Evolutionary conservation across 2,888 invertebrate genomes (phyloP), one percentile per base, ranked within the genome.

Genomic region (Agelastica alni): DNA sequence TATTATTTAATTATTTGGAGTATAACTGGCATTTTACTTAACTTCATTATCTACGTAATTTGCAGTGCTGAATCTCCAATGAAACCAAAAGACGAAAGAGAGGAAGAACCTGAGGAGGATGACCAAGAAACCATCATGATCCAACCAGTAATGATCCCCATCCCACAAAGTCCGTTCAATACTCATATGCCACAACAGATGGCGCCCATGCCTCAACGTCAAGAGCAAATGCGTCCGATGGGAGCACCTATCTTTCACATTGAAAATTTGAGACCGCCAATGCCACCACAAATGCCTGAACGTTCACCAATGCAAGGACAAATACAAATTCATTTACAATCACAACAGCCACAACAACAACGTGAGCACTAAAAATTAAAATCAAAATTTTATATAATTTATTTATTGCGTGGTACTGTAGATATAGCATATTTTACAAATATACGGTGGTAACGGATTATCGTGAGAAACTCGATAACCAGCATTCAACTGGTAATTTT

Each of bases 261-360:
- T 18, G 80, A 82, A 57, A 79, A 78, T 49, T 75, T 79, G 73
- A 75, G 77, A 51, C 78, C 78, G 41, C 77, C 79, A 12, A 73
- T 76, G 68, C 77, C 76, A 22, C 67, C 62, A 5, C 60, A 65
- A 54, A 59, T 66, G 56, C 44, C 30, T 1, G 43, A 44, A 31
- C 42, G 34, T 5, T 45, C 64, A 64, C 53, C 52, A 17, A n/a
- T 65, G 53, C 64, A 56, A n/a, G 59, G 64, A 66, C 77, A 78
- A 63, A 75, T 76, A 45, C 67, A 77, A 69, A 75, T 74, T 32
- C 68, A 67, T 42, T 66, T 65, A 37, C 75, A 66, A 9, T 62
- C 56, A 53, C 53, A 53, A 32, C 46, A 48, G 30, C 20, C 32
- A 2, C 49, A 20, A 17, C 70, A 66, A 39, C 67, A 67, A 43